phyloP scores from a whole-genome alignment of 2,797 vertebrate genomes.

The Aulostomus chinensis region DNA sequence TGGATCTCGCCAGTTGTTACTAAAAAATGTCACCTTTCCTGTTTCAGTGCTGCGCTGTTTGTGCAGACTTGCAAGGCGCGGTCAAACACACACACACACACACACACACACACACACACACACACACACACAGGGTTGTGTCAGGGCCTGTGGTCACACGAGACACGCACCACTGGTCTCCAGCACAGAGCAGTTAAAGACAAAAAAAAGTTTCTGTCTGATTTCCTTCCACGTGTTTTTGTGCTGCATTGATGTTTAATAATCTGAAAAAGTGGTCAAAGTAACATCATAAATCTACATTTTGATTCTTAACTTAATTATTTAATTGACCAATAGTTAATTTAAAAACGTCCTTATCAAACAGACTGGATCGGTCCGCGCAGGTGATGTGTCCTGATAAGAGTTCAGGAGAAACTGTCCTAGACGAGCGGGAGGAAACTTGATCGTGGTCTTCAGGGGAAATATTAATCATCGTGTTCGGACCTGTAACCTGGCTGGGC shows the following conservation, averaged over 20 bases:
- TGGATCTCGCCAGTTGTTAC: conserved; percentile 80
- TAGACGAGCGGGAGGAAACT: conserved; percentile 53
- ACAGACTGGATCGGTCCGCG: too few species aligned
- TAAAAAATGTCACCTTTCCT: conserved; percentile 89
- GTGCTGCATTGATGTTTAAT: neutral
- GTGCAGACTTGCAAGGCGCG: conserved; percentile 84
- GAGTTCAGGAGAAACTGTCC: conserved; percentile 1
- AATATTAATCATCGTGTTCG: conserved; percentile 71
- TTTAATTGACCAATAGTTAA: neutral
- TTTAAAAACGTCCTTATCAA: too few species aligned
- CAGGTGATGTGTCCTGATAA: neutral
- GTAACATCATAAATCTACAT: neutral
- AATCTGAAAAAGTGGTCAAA: neutral
- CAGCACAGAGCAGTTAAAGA: conserved; percentile 54
- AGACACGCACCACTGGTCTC: conserved; percentile 68
- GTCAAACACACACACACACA: conserved; percentile 45
- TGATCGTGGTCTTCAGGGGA: conserved; percentile 42
- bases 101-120: conserved; percentile 9
- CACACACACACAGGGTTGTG: conserved; percentile 32
- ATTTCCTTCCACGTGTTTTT: conserved; percentile 13
- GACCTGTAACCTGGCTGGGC: conserved; percentile 69
- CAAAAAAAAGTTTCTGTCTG: conserved; percentile 30
- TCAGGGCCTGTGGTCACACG: conserved; percentile 79
- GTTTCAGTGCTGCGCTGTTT: conserved; percentile 81
- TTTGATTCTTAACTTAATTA: neutral